These are phyloP conservation scores for Lasioglossum malachurum DNA, from an alignment of 2,888 invertebrate genomes.

Conservation along the genomic window DNA sequence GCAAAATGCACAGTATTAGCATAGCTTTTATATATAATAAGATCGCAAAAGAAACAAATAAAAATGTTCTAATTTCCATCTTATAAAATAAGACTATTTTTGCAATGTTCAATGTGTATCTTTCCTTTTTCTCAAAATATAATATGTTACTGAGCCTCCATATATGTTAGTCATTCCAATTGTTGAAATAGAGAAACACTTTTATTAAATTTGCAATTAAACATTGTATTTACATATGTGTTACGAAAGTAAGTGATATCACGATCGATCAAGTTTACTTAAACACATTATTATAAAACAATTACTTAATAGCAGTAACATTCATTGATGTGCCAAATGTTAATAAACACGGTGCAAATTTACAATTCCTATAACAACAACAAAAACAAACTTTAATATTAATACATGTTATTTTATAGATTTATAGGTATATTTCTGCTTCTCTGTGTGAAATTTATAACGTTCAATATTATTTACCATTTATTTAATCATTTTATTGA, in stretches of 20 bases:
- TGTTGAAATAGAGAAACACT: slow-evolving; percentile 14
- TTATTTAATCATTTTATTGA: slow-evolving; percentile 23
- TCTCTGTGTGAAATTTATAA: not conserved
- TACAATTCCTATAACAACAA: slow-evolving; percentile 30
- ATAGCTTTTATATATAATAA: slow-evolving; percentile 45
- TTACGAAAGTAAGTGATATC: slow-evolving; percentile 20
- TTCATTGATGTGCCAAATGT: slow-evolving; percentile 51
- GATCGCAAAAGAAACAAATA: slow-evolving; percentile 23
- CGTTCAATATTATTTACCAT: slow-evolving; percentile 11
- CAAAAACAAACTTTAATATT: not conserved
- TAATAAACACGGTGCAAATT: slow-evolving; percentile 42
- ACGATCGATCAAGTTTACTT: slow-evolving; percentile 25
- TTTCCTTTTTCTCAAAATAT: slow-evolving; percentile 21
- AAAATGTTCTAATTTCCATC: slow-evolving; percentile 46
- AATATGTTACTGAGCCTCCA: slow-evolving; percentile 25
- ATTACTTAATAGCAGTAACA: slow-evolving; percentile 38
- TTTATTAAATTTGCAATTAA: slow-evolving; percentile 32
- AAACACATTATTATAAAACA: slow-evolving; percentile 11
- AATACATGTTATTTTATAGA: slow-evolving; percentile 8
- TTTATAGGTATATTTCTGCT: slow-evolving; percentile 13
- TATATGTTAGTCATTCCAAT: slow-evolving; percentile 44
- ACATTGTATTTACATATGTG: slow-evolving; percentile 27
- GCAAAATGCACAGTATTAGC: slow-evolving; percentile 49
- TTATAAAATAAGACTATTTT: slow-evolving; percentile 32
- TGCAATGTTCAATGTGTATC: slow-evolving; percentile 21